Evolutionary conservation across 1,140 invertebrate species (phyloP), one percentile per base, ranked within the genome.

Genomic region (Drosophila tropicalis): DNA sequence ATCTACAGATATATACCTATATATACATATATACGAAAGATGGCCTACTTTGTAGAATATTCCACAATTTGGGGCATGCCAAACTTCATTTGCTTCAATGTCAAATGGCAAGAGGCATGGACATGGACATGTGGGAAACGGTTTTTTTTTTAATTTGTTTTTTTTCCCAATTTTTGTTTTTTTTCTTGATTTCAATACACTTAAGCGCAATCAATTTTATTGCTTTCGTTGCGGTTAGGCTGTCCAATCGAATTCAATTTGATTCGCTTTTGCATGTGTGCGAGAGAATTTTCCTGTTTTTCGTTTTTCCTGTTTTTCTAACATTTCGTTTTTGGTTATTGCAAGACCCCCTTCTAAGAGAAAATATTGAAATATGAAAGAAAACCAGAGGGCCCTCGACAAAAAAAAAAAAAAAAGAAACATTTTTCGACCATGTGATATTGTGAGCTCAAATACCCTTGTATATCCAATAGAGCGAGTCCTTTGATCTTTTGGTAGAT

Each of bases 151-250:
- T 5, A 29, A 29, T 29, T 29, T 29, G 29, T 29, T 29, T 29
- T 22, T 22, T 29, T 3, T 3, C 22, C 22, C 2, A 25, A 25
- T 29, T 29, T 29, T 29, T 29, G 22, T 25, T 25, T 17, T 15
- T 29, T 78, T 58, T 73, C 76, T 89, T 74, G 83, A 89, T 89
- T 80, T 83, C 89, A 89, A 89, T 86, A 89, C 66, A 80, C 80
- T 80, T 87, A 83, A 83, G 83, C 83, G 83, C 76, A 87, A 87
- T 87, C 84, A 87, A 87, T 87, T 87, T 89, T 74, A 89, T 89
- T 89, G 76, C 84, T 82, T 67, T 89, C 79, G 83, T 87, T 86
- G 77, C 84, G 84, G 72, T 80, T 62, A 79, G 84, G 72, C 84
- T 83, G 83, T 89, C 83, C 72, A 87, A 87, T 80, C 76, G 72